Evolutionary conservation across 2,888 invertebrate genomes (phyloP).

Genomic region (Sussaba pulchella): DNA sequence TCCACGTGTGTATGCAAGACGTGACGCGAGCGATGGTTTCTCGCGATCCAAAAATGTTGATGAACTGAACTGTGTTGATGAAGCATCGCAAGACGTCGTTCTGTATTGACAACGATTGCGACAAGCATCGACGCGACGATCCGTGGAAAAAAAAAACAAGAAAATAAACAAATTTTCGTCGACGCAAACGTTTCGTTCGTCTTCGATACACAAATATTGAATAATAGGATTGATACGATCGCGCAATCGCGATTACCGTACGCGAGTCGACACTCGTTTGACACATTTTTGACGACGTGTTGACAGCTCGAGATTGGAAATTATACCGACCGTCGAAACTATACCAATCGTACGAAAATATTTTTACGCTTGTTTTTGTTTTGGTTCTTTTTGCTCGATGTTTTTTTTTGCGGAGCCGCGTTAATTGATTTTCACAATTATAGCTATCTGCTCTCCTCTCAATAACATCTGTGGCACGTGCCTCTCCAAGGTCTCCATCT

Average conservation of each 20-base stretch:
- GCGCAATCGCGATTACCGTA: background rate
- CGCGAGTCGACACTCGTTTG: no score
- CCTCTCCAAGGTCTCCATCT: conserved; percentile 89
- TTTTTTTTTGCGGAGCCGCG: background rate
- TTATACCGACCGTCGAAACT: no score
- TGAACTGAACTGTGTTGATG: no score
- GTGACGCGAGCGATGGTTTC: no score
- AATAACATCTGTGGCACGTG: conserved; percentile 89
- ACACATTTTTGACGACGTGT: no score
- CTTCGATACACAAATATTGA: background rate
- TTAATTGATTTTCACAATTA: conserved; percentile 84
- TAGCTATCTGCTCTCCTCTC: conserved; percentile 91
- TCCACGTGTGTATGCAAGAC: background rate
- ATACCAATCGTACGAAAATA: no score
- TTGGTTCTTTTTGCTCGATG: background rate
- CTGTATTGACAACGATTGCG: no score
- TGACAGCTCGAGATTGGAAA: no score
- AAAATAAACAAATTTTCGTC: background rate
- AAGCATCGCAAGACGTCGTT: no score
- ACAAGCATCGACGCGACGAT: no score
- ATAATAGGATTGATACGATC: background rate
- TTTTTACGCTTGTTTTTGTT: no score
- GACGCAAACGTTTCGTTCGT: background rate
- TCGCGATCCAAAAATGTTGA: no score
- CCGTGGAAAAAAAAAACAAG: background rate